Conservation (phyloP, 2,113 vertebrate genomes). For the Oceanites oceanicus region DNA sequence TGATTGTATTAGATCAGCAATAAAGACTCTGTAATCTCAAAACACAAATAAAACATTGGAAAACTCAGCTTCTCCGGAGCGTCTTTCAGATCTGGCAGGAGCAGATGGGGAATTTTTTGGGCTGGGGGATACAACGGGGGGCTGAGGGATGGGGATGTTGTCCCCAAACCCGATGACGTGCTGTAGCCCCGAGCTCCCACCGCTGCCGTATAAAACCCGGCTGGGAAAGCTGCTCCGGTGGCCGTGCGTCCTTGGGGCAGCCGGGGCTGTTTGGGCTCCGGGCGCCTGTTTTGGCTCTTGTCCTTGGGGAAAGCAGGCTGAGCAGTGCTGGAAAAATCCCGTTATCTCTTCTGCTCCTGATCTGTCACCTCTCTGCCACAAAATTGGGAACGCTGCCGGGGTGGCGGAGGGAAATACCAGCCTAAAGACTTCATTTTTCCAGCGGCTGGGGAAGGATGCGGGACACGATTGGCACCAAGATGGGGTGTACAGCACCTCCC, state of each 20-base stretch:
- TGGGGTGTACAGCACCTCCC: not conserved
- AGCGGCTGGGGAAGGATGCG: accelerated
- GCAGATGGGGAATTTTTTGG: not conserved
- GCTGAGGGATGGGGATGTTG: accelerated
- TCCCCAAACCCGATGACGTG: not conserved
- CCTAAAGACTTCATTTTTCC: accelerated
- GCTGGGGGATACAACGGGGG: accelerated
- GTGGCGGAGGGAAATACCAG: accelerated
- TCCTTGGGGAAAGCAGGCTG: not conserved
- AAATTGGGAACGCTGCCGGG: accelerated
- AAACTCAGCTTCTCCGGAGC: slow-evolving; percentile 1
- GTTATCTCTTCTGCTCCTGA: not conserved
- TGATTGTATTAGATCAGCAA: slow-evolving; percentile 98
- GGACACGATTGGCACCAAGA: accelerated
- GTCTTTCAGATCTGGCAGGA: not conserved
- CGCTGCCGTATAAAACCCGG: accelerated
- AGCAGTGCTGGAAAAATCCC: not conserved
- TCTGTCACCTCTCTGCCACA: not conserved
- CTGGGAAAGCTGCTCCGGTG: not conserved
- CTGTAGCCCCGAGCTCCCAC: not conserved
- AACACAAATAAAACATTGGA: slow-evolving; percentile 82
- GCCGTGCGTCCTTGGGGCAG: not conserved
- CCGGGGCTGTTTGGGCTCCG: not conserved
- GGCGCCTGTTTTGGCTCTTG: not conserved
- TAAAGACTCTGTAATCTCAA: slow-evolving; percentile 96